A percentile compares a stretch with the other conserved stretches of the same genome.
Evolutionary conservation across 2,797 vertebrate genomes (phyloP).

Genomic region (Hyperoplus lanceolatus): DNA sequence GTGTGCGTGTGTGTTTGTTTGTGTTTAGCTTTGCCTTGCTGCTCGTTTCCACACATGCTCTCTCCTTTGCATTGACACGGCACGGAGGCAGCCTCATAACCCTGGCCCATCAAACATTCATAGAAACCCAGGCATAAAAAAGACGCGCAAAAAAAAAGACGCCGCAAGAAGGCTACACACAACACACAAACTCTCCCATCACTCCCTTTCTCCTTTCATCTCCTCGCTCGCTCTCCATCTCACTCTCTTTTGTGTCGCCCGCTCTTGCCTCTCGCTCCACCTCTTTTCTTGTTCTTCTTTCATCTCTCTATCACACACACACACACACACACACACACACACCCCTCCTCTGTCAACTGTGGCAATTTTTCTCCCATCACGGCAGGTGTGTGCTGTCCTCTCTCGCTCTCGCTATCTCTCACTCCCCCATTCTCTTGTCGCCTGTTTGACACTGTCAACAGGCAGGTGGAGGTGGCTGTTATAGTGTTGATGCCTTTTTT

Average conservation of each 20-base stretch:
- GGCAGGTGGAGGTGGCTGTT: constrained; percentile 81
- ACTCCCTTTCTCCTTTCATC: constrained; percentile 74
- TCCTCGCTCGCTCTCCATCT: constrained; percentile 48
- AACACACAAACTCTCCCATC: constrained; percentile 59
- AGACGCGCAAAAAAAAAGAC: constrained; percentile 23
- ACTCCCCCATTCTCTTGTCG: constrained; percentile 62
- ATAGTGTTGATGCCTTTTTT: constrained; percentile 74
- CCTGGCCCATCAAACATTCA: constrained; percentile 79
- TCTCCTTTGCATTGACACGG: constrained; percentile 60
- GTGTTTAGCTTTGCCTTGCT: constrained; percentile 59
- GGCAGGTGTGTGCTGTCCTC: constrained; percentile 68
- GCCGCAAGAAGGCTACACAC: constrained; percentile 22
- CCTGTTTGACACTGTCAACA: constrained; percentile 82
- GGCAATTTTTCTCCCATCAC: constrained; percentile 79
- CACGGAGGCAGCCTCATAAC: constrained; percentile 71
- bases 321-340: too few species aligned
- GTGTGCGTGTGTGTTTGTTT: constrained; percentile 13
- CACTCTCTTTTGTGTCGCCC: constrained; percentile 55
- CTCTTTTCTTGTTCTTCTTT: constrained; percentile 57
- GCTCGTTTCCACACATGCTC: constrained; percentile 60
- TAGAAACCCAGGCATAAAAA: constrained; percentile 61
- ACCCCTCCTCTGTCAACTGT: constrained; percentile 72
- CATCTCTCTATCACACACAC: constrained; percentile 72
- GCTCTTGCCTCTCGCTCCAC: constrained; percentile 52
- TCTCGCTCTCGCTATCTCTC: constrained; percentile 25